A percentile compares a stretch with the other conserved stretches of the same genome.
Conservation (phyloP, 2,797 vertebrate genomes). For the Coracias cyanogaster region DNA sequence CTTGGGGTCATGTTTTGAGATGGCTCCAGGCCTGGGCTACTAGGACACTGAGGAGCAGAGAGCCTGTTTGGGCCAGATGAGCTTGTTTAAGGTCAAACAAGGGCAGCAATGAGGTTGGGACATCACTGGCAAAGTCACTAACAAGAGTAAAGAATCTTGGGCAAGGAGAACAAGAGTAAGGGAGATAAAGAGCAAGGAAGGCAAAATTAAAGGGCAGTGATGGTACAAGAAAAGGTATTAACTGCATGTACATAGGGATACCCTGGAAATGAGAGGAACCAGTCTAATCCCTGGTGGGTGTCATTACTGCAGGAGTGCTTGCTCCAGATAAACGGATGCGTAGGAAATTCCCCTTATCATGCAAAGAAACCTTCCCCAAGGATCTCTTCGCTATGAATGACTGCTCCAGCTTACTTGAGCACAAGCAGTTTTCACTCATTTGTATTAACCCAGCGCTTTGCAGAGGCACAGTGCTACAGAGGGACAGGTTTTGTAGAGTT, state of each 20-base stretch:
- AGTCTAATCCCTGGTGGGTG: neutral
- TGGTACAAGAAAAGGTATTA: neutral
- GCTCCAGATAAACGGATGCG: conserved; percentile 10
- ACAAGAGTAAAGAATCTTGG: neutral
- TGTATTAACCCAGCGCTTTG: neutral
- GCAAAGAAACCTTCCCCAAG: conserved; percentile 11
- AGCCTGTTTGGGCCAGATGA: neutral
- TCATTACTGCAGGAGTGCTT: neutral
- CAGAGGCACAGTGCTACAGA: neutral
- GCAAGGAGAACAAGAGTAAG: neutral
- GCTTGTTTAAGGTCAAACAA: neutral
- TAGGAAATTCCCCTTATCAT: conserved; percentile 34
- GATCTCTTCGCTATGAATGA: neutral
- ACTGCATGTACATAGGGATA: neutral
- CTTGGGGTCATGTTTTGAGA: accelerated
- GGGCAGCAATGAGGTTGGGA: neutral
- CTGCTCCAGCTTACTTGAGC: neutral
- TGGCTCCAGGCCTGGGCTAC: neutral
- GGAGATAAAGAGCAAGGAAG: neutral
- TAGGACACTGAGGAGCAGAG: neutral
- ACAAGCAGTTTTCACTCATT: neutral
- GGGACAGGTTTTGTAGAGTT: neutral
- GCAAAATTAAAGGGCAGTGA: neutral
- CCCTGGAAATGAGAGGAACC: neutral
- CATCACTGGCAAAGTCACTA: neutral